Evolutionary conservation across 2,113 vertebrate species (phyloP), one percentile per base, ranked within the genome.

Genomic region (Hippocampus comes): DNA sequence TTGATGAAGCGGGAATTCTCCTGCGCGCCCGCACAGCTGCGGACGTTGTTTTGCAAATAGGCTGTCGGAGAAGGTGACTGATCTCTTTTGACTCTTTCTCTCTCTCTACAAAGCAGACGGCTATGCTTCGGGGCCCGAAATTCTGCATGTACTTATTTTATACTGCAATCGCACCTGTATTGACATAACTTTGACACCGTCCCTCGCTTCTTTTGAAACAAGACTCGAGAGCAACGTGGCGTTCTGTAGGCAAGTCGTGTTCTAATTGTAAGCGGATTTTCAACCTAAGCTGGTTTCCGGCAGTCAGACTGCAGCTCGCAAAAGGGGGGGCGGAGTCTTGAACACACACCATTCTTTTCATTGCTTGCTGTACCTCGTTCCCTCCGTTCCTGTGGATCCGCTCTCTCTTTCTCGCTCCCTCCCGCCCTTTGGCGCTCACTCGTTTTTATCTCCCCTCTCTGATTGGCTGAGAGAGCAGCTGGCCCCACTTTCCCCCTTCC

Each of bases 1-100:
- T 88, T 89, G 80, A 91, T 89, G 82, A 85, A 86, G 67, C 76
- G 73, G 80, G 84, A 89, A 90, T 85, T 87, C 82, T 87, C 82
- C 61, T 57, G 82, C 81, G 80, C 49, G 67, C 51, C 77, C 48
- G 27, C 75, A 55, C 80, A 85, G 84, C 79, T 73, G 75, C 84
- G 81, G 75, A 81, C 68, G 43, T 7, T 63, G 48, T 85, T 84
- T 82, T 84, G 76, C 82, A 87, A 82, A 88, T 78, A 77, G 61
- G 67, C 77, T 86, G 82, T 84, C 79, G 78, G 76, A 68, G 72
- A 80, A 48, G 77, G 71, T 20, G 61, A 25, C 76, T 73, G 49
- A 74, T 89, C 78, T 89, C 38, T 61, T 69, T 76, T 76, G 48
- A 61, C 73, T 77, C 42, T n/a, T 0, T 38, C 34, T 38, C 5